phyloP scores from a whole-genome alignment of 2,797 vertebrate genomes.

The Xerus rutilus region DNA sequence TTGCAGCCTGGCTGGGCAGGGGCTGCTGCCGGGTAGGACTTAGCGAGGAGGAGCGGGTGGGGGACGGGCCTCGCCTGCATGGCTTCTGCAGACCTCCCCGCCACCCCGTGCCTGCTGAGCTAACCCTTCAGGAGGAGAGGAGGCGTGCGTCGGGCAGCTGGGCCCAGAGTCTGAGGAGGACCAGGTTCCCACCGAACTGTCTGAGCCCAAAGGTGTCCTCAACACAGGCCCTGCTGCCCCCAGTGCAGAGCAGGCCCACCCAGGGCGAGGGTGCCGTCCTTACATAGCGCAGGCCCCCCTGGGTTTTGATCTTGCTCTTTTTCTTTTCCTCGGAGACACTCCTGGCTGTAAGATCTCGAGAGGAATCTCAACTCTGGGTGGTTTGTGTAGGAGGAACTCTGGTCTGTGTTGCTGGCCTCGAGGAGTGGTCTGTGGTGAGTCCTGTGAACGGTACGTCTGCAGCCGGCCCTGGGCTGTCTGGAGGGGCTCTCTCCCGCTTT shows the following conservation, averaged over 20 bases:
- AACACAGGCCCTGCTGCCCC: no score
- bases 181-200: background rate
- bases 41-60: no score
- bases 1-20: background rate
- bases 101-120: no score
- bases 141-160: no score
- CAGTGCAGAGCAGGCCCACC: background rate
- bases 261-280: fast-evolving
- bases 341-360: background rate
- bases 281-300: background rate
- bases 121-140: no score
- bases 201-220: background rate
- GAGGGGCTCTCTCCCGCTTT: background rate
- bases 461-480: background rate
- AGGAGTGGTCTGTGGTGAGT: background rate
- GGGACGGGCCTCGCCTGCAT: no score
- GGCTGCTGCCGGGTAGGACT: no score
- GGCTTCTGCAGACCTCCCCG: no score
- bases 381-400: background rate
- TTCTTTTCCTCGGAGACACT: background rate
- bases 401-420: background rate
- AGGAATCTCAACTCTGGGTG: background rate
- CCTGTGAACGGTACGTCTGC: background rate
- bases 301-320: background rate
- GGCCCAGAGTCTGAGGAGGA: background rate